Percentiles rank a stretch among this genome's conserved stretches.
Evolutionary conservation across 2,888 invertebrate species (phyloP).

Genomic region (Dascillus cervinus): DNA sequence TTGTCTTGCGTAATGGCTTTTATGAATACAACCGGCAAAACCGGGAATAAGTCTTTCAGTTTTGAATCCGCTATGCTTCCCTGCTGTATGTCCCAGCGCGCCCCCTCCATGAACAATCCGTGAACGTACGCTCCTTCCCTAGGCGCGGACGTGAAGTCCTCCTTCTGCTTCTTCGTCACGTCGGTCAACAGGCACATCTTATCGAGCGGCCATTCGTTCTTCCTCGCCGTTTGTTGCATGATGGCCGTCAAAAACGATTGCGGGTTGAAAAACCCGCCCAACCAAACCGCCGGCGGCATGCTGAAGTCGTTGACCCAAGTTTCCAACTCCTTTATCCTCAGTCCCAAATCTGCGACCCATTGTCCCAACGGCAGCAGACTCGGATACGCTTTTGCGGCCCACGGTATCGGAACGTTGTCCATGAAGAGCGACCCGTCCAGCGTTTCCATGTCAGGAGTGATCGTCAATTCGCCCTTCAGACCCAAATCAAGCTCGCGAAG

Average conservation of each 20-base stretch:
- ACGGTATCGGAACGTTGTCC: conserved; percentile 80
- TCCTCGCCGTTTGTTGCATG: conserved; percentile 94
- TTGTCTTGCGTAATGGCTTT: conserved; percentile 84
- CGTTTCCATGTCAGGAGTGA: conserved; percentile 86
- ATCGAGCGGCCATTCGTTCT: conserved; percentile 93
- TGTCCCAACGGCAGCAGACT: conserved; percentile 72
- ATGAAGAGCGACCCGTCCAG: conserved; percentile 79
- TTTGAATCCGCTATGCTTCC: conserved; percentile 77
- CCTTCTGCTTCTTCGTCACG: conserved; percentile 80
- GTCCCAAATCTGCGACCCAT: conserved; percentile 82
- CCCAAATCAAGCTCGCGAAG: conserved; percentile 82
- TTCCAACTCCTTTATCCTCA: conserved; percentile 72
- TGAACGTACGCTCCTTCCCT: conserved; percentile 88
- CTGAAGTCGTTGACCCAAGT: conserved; percentile 84
- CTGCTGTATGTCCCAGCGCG: conserved; percentile 77
- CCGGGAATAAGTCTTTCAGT: conserved; percentile 83
- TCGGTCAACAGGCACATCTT: conserved; percentile 94
- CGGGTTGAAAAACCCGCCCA: conserved; percentile 94
- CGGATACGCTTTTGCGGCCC: conserved; percentile 85
- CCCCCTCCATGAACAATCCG: conserved; percentile 89
- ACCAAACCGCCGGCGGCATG: conserved; percentile 83
- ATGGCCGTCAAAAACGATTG: conserved; percentile 95
- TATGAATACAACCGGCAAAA: conserved; percentile 85
- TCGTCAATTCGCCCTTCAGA: conserved; percentile 87
- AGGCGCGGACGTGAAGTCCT: conserved; percentile 79